Percentiles rank a stretch among this genome's conserved stretches.
Evolutionary conservation across 2,797 vertebrate genomes (phyloP).

Genomic region (Notamacropus eugenii): DNA sequence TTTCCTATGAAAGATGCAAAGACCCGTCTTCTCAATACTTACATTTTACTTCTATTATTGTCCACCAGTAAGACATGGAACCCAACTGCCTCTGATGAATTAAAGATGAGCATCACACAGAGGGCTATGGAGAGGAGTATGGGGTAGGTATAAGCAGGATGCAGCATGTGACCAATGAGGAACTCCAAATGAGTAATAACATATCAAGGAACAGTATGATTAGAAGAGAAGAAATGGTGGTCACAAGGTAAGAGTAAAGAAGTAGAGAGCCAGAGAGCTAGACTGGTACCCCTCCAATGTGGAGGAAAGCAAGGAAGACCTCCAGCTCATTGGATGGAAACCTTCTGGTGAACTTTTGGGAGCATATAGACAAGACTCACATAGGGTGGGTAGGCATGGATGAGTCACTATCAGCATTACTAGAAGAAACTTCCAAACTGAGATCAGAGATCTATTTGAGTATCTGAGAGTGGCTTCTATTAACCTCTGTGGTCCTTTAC

Average conservation of each 20-base stretch:
- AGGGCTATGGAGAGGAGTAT: neutral
- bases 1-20: neutral
- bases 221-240: neutral
- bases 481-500: neutral
- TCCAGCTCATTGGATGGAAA: too few species aligned
- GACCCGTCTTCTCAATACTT: neutral
- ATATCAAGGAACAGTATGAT: neutral
- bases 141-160: neutral
- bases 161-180: too few species aligned
- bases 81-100: neutral
- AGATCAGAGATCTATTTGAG: too few species aligned
- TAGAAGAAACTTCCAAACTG: too few species aligned
- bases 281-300: too few species aligned
- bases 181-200: neutral
- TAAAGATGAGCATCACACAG: neutral
- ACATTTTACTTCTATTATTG: neutral
- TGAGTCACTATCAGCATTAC: too few species aligned
- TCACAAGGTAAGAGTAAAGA: neutral
- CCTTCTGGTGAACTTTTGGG: too few species aligned
- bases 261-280: too few species aligned
- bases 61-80: neutral
- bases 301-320: too few species aligned
- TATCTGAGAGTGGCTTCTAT: too few species aligned
- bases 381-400: too few species aligned
- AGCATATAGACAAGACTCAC: too few species aligned